Base-by-base conservation (phyloP, 2,888 invertebrate genomes). In the Junonia oenone region DNA sequence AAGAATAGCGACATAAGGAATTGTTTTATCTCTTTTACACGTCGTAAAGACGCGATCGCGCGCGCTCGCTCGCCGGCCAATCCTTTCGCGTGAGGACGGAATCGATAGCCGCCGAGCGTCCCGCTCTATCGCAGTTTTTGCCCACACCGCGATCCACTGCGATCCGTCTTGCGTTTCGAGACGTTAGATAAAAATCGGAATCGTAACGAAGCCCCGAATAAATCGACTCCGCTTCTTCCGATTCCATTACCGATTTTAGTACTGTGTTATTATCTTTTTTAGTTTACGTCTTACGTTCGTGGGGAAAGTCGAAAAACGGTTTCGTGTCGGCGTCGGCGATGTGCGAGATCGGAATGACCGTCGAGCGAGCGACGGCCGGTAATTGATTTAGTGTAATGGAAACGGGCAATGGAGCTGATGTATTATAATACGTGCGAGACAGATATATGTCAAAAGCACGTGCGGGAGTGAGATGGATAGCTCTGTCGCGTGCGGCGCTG, bases 1-100 rank as follows among this genome's bases (percentile, higher is more conserved):
- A 87, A 86, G 88, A 87, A 89, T 82, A 85, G 88, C 81, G 81
- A 86, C 88, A 81, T 88, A 88, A 89, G 87, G 88, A 88, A 88
- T 83, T 83, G 82, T 81, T 86, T 82, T 86, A 86, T 87, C 90
- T 89, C 90, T 82, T 83, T 89, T 86, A 76, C 87, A 84, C 88
- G 78, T 87, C 81, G 77, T 87, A 81, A 88, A 85, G 81, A 83
- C 77, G 72, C 58, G 68, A 75, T 87, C 73, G 74, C 72, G 76
- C 77, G 73, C 69, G 70, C 87, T 85, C 84, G 69, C 77, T 89
- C 78, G 71, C 65, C 66, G 68, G 67, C 71, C 78, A 77, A 76
- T 80, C 81, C 83, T 82, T 83, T 78, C 81, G 75, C 74, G 69
- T 75, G 78, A 80, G 77, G 83, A 82, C 82, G 85, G 83, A 76